These are phyloP conservation scores for Sphenopsis melanotis DNA, from an alignment of 2,797 vertebrate genomes.

Conservation along the genomic window DNA sequence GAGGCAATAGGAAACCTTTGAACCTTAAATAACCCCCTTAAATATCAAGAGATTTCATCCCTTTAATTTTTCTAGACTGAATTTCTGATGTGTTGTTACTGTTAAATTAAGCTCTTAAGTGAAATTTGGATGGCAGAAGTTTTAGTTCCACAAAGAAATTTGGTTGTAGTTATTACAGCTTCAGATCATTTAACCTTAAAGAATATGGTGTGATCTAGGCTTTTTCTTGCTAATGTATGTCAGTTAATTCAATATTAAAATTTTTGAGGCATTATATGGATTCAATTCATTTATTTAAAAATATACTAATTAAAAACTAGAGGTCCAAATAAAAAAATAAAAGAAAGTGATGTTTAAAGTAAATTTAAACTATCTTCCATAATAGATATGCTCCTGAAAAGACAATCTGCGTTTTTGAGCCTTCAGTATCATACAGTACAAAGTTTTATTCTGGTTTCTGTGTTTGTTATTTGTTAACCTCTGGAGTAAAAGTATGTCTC, in stretches of 20 bases:
- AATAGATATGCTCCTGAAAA: not conserved
- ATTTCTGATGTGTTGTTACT: not conserved
- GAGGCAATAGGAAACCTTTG: not conserved
- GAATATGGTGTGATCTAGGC: not conserved
- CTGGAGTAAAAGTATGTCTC: not conserved
- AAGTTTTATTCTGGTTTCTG: not conserved
- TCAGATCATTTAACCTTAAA: not conserved
- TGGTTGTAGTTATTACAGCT: not conserved
- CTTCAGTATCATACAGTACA: not conserved
- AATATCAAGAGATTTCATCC: not conserved
- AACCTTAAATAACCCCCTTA: rapidly evolving
- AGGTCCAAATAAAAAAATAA: not conserved
- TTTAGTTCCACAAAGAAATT: not conserved
- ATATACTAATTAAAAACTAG: not conserved
- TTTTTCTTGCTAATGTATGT: not conserved
- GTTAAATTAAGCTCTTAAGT: not conserved
- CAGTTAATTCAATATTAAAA: not conserved
- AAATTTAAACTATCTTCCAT: not conserved
- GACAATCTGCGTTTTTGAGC: not conserved
- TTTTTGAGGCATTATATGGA: not conserved
- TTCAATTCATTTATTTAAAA: not conserved
- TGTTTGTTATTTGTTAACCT: not conserved
- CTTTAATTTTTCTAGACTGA: not conserved
- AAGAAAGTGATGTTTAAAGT: not conserved
- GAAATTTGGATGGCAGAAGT: not conserved